Percentiles rank a stretch among this genome's conserved stretches.
These are phyloP conservation scores for Xiphorhynchus erythropygius DNA, from an alignment of 2,797 vertebrate genomes.

Conservation along the genomic window DNA sequence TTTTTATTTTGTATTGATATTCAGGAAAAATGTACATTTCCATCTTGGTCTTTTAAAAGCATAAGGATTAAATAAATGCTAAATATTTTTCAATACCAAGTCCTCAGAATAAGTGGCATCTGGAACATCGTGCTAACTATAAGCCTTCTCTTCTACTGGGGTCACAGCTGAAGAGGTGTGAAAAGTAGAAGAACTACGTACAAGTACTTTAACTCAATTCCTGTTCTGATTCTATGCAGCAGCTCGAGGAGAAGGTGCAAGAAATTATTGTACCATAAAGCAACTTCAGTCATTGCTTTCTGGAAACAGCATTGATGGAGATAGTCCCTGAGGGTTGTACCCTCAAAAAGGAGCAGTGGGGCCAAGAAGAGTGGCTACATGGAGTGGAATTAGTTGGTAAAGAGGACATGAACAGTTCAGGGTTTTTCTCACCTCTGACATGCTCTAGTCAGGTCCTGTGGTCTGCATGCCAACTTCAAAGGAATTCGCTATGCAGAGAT, in stretches of 20 bases:
- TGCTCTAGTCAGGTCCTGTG: not conserved
- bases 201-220: not conserved
- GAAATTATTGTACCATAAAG: not conserved
- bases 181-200: not conserved
- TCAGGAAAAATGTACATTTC: not conserved
- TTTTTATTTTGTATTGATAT: not conserved
- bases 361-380: not conserved
- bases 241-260: not conserved
- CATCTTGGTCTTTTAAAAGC: not conserved
- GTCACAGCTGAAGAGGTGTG: not conserved
- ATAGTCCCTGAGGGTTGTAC: not conserved
- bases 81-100: not conserved
- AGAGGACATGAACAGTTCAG: not conserved
- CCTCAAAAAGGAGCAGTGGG: fast-evolving
- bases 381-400: not conserved
- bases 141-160: not conserved
- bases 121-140: not conserved
- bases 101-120: not conserved
- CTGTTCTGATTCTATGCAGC: not conserved
- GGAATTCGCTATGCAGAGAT: not conserved
- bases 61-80: not conserved
- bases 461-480: not conserved
- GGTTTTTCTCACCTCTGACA: not conserved
- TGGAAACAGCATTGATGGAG: not conserved
- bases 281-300: not conserved